Evolutionary conservation across 2,888 invertebrate genomes (phyloP).

Genomic region (Lasioglossum figueresi): DNA sequence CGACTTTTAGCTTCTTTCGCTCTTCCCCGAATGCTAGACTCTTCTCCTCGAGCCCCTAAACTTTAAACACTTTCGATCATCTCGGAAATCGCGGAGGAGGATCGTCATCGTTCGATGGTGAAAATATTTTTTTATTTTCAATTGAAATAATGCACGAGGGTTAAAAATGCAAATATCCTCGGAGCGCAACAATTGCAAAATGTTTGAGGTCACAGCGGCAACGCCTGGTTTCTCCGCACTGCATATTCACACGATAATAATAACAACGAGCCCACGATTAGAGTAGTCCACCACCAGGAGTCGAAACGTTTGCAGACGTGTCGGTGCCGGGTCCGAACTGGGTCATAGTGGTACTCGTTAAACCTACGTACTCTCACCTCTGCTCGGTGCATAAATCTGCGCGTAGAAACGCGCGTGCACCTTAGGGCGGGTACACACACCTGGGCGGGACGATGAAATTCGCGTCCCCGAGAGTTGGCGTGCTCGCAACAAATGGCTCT

Average conservation of each 20-base stretch:
- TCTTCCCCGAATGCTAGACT: constrained; percentile 22
- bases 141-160: not conserved
- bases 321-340: constrained; percentile 63
- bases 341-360: constrained; percentile 73
- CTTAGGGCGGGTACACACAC: constrained; percentile 44
- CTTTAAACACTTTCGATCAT: not conserved
- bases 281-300: not conserved
- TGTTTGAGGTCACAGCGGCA: not conserved
- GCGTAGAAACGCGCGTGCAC: constrained; percentile 32
- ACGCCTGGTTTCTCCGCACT: not conserved
- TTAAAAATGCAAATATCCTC: not conserved
- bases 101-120: too few species aligned
- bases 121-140: too few species aligned
- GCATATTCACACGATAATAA: not conserved
- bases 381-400: constrained; percentile 46
- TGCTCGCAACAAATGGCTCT: not conserved
- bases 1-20: constrained; percentile 2
- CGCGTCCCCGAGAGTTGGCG: constrained; percentile 22
- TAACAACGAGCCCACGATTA: not conserved
- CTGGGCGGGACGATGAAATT: constrained; percentile 47
- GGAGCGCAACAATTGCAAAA: not conserved
- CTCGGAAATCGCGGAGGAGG: not conserved
- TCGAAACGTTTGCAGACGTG: not conserved
- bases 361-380: constrained; percentile 63
- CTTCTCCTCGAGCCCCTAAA: not conserved